Base-by-base conservation (phyloP, 2,888 invertebrate species). In the Apocheima hispidaria region DNA sequence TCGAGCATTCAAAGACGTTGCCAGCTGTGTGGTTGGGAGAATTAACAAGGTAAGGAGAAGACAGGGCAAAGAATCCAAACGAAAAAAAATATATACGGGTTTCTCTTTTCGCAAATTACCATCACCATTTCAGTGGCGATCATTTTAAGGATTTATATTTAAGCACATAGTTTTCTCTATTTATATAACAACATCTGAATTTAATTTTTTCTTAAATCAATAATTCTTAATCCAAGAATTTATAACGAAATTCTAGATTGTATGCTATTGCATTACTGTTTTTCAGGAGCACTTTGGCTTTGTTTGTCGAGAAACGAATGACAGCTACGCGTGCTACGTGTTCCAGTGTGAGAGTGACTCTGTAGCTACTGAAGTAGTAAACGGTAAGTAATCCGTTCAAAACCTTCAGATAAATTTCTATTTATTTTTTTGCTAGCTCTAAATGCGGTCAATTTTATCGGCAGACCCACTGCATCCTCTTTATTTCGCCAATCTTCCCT, bases 11-110 rank as follows among this genome's bases (percentile, higher is more conserved):
- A 96, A 95, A 75, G 98, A 99, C 78, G 96, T 99, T 10, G 96
- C 97, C 0, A 96, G 96, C 69, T 98, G 98, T 73, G 96, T 97
- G 2, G 95, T 97, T 77, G 99, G 99, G 0, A 90, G 96, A n/a
- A 90, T 93, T 63, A 95, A 96, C 79, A 93, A 95, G 38, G 61
- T 61, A 51, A 43, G 35, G 0, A 41, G 21, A 0, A 12, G 4
- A 26, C 1, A 2, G 12, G 16, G 2, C 23, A 4, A 35, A 35
- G 1, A 35, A 35, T n/a, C n/a, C 6, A 4, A 35, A 3, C 10
- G 7, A 9, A 30, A 10, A 2, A 30, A 30, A 30, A 30, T 6
- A 9, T 30, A 30, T 7, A 4, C 30, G 5, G 5, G 23, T 23
- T 3, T 26, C 26, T 26, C 26, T 26, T 7, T 4, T 26, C 26